Base-by-base conservation (phyloP, 2,113 vertebrate species). In the Xyrauchen texanus region DNA sequence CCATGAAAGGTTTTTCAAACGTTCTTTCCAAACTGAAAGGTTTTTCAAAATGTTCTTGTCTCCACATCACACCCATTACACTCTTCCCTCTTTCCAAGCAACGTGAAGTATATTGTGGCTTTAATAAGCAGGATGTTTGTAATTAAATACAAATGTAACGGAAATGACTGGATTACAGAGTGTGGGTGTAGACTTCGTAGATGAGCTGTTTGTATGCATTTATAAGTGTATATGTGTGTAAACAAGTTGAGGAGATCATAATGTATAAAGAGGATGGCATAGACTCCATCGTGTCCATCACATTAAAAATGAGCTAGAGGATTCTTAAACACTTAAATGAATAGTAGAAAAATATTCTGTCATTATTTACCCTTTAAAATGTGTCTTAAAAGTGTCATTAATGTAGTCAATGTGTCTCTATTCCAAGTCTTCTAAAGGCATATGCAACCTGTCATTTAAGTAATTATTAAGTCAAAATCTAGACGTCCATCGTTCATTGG, bases 71-170 rank as follows among this genome's bases (percentile, higher is more conserved):
- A 65, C 49, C 3, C 73, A 46, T 60, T 72, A 53, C 12, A 8
- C 8, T 53, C 61, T 63, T 65, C 21, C 3, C 21, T 44, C 61
- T 65, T 53, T 76, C 49, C 58, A 62, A n/a, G 44, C 44, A 49
- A 15, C 6, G 3, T 34, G 7, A 10, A 53, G 8, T 52, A 65
- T 53, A 61, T 10, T 7, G 73, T 52, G 61, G 61, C 61, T 65
- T 51, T 4, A 7, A 61, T 42, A 42, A 64, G 60, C 73, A 76
- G 60, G 73, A 57, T 72, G 68, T 79, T 72, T 72, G 60, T n/a
- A 79, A 72, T 79, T 16, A 79, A 72, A 72, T 65, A 34, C 10
- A 51, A 78, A 79, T 79, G 57, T 42, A 78, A 60, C 55, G 68
- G 78, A 64, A 79, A 79, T 72, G 34, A 16, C 60, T 79, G 12